Base-by-base conservation (phyloP, 2,888 invertebrate genomes). In the Formica aserva region DNA sequence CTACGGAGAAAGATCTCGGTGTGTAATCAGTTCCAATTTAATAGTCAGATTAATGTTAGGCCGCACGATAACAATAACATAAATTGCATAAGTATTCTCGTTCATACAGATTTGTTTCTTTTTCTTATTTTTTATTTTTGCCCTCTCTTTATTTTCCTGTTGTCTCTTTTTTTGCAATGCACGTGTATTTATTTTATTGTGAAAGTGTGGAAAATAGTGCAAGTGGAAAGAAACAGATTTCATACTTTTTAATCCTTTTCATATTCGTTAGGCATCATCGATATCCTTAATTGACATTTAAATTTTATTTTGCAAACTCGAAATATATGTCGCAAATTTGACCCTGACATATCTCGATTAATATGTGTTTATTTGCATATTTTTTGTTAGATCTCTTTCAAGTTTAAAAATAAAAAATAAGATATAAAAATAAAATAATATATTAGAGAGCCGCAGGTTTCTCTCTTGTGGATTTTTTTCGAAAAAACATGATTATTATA, bases 11-110 rank as follows among this genome's bases (percentile, higher is more conserved):
- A 63, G 4, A 22, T 45, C 6, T 29, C 22, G 75, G 76, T 76
- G 35, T 13, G 76, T 76, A 76, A 67, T 66, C 3, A 15, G 11
- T 35, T 6, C 3, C 18, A 8, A 75, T n/a, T 75, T 75, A 35
- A 8, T 26, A 18, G 18, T 35, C 48, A 26, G 52, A 52, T 66
- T 26, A 48, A 13, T 35, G n/a, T 11, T 15, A 6, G 18, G 18
- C 13, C 6, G 11, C n/a, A 29, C 55, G 35, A 74, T 60, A 32
- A 71, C 32, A 32, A 6, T 15, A 22, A 26, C 13, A 6, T 32
- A 35, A 63, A 8, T 62, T 8, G 9, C 8, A n/a, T 15, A 62
- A 32, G 0, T 9, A 62, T 18, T 32, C 9, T 38, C 2, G 6
- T 71, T 5, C 15, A 6, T 22, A 15, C 0, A 29, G 1, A 6